phyloP scores from a whole-genome alignment of 2,888 invertebrate genomes.

The Eudemis profundana region DNA sequence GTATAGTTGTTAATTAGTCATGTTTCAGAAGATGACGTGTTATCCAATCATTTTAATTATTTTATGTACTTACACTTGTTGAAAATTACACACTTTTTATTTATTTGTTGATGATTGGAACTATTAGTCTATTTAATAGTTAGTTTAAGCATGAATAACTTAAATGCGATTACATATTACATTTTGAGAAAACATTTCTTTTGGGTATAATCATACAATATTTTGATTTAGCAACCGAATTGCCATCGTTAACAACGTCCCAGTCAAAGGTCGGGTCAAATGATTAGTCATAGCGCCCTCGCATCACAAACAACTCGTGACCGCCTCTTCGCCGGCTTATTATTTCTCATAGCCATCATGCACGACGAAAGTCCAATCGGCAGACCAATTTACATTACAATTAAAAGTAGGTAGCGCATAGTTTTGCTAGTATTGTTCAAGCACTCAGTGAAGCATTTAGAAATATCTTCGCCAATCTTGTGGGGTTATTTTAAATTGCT shows the following conservation, averaged over 20 bases:
- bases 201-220: no score
- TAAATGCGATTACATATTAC: neutral
- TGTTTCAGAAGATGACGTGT: neutral
- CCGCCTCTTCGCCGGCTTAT: slow-evolving; percentile 32
- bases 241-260: neutral
- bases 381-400: neutral
- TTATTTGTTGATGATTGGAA: neutral
- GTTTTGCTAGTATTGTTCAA: slow-evolving; percentile 23
- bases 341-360: neutral
- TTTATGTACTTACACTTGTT: slow-evolving; percentile 7
- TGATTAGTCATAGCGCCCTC: neutral
- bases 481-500: neutral
- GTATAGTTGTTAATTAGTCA: neutral
- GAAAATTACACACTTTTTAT: slow-evolving; percentile 8
- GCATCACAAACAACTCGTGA: slow-evolving; percentile 12
- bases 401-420: neutral
- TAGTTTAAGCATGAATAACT: neutral
- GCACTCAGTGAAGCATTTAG: slow-evolving; percentile 23
- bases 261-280: neutral
- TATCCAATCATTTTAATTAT: neutral
- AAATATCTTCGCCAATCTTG: neutral
- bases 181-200: no score
- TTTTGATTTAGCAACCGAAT: no score
- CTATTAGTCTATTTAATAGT: neutral
- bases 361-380: neutral